phyloP scores from a whole-genome alignment of 2,888 invertebrate species.

The Syritta pipiens region DNA sequence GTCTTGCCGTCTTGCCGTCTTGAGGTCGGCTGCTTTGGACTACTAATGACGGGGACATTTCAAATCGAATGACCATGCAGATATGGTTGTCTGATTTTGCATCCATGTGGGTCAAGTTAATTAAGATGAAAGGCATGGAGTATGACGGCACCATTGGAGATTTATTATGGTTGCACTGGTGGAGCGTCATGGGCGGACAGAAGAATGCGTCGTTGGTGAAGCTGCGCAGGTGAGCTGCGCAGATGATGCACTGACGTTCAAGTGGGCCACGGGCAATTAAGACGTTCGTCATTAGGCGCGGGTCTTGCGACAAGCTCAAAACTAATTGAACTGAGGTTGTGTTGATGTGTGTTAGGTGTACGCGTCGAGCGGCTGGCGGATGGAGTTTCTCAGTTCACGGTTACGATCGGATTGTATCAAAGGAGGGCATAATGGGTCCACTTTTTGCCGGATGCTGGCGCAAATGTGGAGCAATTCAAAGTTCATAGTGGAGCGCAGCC shows the following conservation, averaged over 20 bases:
- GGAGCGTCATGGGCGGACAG: not conserved
- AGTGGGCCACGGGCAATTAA: not conserved
- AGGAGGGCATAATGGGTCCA: too few species aligned
- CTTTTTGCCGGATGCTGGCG: too few species aligned
- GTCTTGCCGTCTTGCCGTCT: not conserved
- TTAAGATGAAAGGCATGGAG: conserved; percentile 35
- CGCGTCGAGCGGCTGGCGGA: too few species aligned
- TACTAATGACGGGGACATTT: conserved; percentile 48
- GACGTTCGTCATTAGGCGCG: conserved; percentile 1
- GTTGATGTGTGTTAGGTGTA: too few species aligned
- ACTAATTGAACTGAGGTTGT: too few species aligned
- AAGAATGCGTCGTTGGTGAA: not conserved
- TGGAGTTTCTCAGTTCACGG: too few species aligned
- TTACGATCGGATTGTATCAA: too few species aligned
- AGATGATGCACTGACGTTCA: not conserved
- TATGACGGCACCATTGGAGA: conserved; percentile 10
- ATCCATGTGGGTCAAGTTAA: conserved; percentile 34
- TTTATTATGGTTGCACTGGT: conserved; percentile 15
- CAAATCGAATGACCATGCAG: conserved; percentile 32
- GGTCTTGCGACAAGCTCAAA: too few species aligned
- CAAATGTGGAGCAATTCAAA: too few species aligned
- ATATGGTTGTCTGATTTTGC: conserved; percentile 22
- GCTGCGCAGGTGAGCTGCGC: not conserved
- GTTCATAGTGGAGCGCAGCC: too few species aligned
- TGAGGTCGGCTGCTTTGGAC: conserved; percentile 37